A percentile compares a stretch with the other conserved stretches of the same genome.
Conservation (phyloP, 2,797 vertebrate genomes). For the Crotalus adamanteus region DNA sequence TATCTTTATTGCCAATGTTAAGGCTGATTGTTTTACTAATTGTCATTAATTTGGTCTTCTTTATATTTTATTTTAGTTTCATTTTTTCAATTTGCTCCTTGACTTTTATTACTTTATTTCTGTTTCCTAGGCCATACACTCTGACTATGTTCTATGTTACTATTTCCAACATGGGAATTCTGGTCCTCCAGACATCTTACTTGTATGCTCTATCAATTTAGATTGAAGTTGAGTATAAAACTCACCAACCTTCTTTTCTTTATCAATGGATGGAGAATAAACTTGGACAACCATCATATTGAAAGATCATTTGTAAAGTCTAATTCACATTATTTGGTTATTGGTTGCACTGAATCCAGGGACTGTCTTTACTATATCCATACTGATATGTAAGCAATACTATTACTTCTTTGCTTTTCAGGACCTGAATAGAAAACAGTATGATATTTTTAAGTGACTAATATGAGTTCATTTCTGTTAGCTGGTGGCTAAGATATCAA, state of each 20-base stretch:
- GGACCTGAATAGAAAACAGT: background rate
- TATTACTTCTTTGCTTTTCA: background rate
- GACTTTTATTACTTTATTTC: background rate
- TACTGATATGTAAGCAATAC: background rate
- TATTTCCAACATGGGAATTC: background rate
- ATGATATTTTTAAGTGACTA: background rate
- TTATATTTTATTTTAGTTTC: background rate
- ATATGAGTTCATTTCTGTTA: background rate
- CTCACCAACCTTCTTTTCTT: no score
- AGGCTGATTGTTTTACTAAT: background rate
- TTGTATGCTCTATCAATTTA: background rate
- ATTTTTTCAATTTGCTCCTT: background rate
- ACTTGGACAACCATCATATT: background rate
- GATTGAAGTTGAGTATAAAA: no score
- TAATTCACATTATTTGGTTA: background rate
- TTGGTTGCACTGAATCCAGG: background rate
- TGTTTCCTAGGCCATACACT: background rate
- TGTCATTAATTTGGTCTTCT: background rate
- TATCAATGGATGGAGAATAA: no score
- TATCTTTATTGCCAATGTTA: background rate
- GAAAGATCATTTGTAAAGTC: background rate
- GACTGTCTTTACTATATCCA: background rate
- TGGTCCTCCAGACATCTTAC: background rate
- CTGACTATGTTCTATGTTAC: background rate
- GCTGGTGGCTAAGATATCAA: background rate